phyloP scores from a whole-genome alignment of 2,797 vertebrate species.

The Presbytis comata region DNA sequence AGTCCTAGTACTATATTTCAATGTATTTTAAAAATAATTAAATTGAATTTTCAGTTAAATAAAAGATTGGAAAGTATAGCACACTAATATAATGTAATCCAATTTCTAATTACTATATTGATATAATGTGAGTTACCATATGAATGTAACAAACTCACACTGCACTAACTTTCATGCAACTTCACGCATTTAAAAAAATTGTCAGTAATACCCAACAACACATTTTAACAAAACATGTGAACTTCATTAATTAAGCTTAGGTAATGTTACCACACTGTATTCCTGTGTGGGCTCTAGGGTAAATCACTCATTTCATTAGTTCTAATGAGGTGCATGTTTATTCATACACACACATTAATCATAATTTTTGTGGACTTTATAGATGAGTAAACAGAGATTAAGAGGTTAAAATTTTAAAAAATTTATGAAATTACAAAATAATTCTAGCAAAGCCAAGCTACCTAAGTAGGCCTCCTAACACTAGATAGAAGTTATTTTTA shows the following conservation, averaged over 20 bases:
- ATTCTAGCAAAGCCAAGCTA: background rate
- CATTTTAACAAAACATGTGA: background rate
- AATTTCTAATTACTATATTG: background rate
- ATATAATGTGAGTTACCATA: background rate
- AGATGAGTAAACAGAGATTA: background rate
- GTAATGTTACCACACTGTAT: background rate
- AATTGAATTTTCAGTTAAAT: conserved; percentile 28
- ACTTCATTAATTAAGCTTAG: background rate
- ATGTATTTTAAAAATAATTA: background rate
- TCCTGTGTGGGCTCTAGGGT: background rate
- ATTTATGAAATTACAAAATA: background rate
- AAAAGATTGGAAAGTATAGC: background rate
- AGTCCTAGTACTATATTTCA: background rate
- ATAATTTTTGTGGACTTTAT: background rate
- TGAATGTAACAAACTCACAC: background rate
- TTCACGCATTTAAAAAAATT: background rate
- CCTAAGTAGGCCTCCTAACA: background rate
- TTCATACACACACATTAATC: background rate
- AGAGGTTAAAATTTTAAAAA: background rate
- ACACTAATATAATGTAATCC: background rate
- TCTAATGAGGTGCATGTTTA: background rate
- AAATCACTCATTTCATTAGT: background rate
- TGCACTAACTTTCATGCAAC: background rate
- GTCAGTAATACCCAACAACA: background rate
- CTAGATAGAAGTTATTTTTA: background rate